Conservation (phyloP, 1,140 invertebrate genomes). For the Hycleus phaleratus region DNA sequence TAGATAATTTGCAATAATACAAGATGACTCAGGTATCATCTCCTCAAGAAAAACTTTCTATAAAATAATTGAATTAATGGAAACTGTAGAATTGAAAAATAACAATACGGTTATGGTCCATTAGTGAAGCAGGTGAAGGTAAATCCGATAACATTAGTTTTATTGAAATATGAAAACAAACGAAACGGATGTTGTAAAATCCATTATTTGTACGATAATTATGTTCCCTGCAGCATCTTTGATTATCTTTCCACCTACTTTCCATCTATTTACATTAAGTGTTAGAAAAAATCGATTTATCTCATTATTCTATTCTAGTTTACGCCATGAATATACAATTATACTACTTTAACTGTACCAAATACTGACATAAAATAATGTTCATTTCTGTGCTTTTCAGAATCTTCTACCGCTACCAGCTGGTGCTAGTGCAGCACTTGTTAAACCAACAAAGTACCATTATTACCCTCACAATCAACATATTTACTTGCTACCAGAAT, state of each 20-base stretch:
- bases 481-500: constrained; percentile 83
- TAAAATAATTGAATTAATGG: no score
- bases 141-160: constrained; percentile 6
- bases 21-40: no score
- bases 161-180: constrained; percentile 5
- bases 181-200: constrained; percentile 2
- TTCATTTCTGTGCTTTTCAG: constrained; percentile 45
- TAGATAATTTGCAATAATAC: no score
- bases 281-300: background rate
- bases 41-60: no score
- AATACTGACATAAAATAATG: background rate
- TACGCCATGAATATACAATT: background rate
- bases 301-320: constrained; percentile 1
- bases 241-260: no score
- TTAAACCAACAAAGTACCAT: constrained; percentile 85
- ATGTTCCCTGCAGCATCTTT: background rate
- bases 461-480: constrained; percentile 92
- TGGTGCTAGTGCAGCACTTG: constrained; percentile 56
- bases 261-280: no score
- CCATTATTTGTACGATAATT: constrained; percentile 3
- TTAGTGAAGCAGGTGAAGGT: constrained; percentile 4
- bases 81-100: no score
- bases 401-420: constrained; percentile 61
- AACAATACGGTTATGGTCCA: no score
- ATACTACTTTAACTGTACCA: background rate